Conservation (phyloP, 2,888 invertebrate species). For the Epistrophe grossulariae region DNA sequence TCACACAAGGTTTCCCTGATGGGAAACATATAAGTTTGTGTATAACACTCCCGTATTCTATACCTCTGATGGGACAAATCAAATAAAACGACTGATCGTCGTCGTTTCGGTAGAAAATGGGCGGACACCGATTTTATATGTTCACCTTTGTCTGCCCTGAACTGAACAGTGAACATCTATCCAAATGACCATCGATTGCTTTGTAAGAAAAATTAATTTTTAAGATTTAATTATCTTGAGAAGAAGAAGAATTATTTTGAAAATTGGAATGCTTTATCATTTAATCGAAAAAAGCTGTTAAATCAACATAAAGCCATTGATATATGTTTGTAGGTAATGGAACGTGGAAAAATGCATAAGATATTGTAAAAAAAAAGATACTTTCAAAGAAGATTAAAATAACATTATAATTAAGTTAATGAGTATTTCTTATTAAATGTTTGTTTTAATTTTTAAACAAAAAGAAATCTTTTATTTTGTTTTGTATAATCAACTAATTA, state of each 20-base stretch:
- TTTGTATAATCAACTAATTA: too few species aligned
- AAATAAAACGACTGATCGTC: constrained; percentile 55
- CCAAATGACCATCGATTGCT: constrained; percentile 50
- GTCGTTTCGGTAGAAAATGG: constrained; percentile 52
- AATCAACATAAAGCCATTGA: constrained; percentile 37
- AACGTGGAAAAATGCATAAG: constrained; percentile 22
- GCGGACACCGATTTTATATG: constrained; percentile 56
- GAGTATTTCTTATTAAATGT: not conserved
- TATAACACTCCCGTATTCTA: constrained; percentile 46
- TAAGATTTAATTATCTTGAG: constrained; percentile 36
- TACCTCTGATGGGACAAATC: constrained; percentile 41
- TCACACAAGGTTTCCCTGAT: constrained; percentile 35
- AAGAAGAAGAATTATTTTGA: constrained; percentile 17
- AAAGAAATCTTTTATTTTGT: too few species aligned
- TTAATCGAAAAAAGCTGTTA: constrained; percentile 32
- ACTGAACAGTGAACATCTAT: not conserved
- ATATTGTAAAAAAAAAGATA: not conserved
- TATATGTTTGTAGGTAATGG: constrained; percentile 17
- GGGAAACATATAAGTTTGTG: constrained; percentile 41
- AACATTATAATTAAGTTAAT: not conserved
- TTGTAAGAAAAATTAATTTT: constrained; percentile 67
- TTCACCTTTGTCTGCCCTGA: constrained; percentile 53
- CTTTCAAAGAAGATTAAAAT: not conserved
- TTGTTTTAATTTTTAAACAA: too few species aligned
- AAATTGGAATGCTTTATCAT: constrained; percentile 25